Evolutionary conservation across 2,113 vertebrate species (phyloP).

Genomic region (Brachionichthys hirsutus): DNA sequence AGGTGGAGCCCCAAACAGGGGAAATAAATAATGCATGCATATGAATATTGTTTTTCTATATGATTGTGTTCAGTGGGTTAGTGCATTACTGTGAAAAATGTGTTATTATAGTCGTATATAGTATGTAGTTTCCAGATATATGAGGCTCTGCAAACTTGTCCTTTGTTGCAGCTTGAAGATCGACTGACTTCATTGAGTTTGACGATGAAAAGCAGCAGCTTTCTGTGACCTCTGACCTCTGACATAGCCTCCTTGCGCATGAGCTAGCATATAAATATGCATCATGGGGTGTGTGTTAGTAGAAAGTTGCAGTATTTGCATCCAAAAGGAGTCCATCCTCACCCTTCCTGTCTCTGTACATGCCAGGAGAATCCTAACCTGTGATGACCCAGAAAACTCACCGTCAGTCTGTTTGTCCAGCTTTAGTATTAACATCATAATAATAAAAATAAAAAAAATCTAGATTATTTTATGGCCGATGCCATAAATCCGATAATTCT

Average conservation of each 20-base stretch:
- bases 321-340: constrained; percentile 49
- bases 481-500: no score
- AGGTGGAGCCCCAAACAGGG: neutral
- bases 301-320: constrained; percentile 46
- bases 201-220: constrained; percentile 53
- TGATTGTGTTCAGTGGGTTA: constrained; percentile 9
- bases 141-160: neutral
- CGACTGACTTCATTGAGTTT: constrained; percentile 36
- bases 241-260: constrained; percentile 14
- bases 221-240: constrained; percentile 26
- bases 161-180: constrained; percentile 33
- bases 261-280: constrained; percentile 26
- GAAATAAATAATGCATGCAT: constrained; percentile 3
- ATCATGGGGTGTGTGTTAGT: neutral
- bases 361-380: constrained; percentile 56
- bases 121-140: neutral
- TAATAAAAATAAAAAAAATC: no score
- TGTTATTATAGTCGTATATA: no score
- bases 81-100: no score
- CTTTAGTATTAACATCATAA: no score
- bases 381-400: neutral
- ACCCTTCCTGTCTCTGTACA: neutral
- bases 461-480: no score
- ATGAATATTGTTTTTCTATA: constrained; percentile 10
- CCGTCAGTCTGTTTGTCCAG: no score